Evolutionary conservation across 1,140 invertebrate species (phyloP).

Genomic region (Drosophila erecta): DNA sequence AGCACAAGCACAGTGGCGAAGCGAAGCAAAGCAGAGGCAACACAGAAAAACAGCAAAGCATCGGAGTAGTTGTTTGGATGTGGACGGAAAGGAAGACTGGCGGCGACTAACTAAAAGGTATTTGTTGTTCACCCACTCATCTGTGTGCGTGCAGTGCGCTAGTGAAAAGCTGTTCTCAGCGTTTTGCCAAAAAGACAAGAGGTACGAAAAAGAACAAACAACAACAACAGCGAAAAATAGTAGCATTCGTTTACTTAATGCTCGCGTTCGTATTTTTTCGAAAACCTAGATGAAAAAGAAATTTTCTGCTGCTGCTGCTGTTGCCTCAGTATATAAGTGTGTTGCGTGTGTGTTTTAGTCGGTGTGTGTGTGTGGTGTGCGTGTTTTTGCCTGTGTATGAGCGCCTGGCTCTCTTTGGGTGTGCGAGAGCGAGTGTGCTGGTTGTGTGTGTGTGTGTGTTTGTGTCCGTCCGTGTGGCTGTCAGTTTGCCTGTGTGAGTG

Average conservation of each 20-base stretch:
- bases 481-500: conserved; percentile 60
- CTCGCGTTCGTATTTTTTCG: conserved; percentile 59
- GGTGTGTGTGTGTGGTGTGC: conserved; percentile 17
- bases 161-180: conserved; percentile 33
- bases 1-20: conserved; percentile 20
- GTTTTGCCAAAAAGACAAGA: conserved; percentile 41
- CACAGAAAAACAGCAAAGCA: conserved; percentile 50
- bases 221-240: not conserved
- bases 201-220: conserved; percentile 21
- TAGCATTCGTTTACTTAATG: conserved; percentile 52
- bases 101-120: conserved; percentile 65
- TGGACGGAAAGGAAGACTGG: conserved; percentile 79
- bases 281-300: conserved; percentile 73
- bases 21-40: conserved; percentile 34
- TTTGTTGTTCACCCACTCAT: conserved; percentile 25
- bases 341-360: conserved; percentile 14
- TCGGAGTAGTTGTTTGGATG: conserved; percentile 75
- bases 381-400: conserved; percentile 27
- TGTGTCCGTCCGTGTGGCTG: conserved; percentile 29
- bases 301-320: conserved; percentile 64
- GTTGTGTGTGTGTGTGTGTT: not conserved
- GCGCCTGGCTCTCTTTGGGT: conserved; percentile 35
- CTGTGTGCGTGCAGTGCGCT: conserved; percentile 34
- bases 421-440: conserved; percentile 33
- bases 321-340: conserved; percentile 18